Conservation (phyloP, 2,888 invertebrate species). For the Malachius bipustulatus region DNA sequence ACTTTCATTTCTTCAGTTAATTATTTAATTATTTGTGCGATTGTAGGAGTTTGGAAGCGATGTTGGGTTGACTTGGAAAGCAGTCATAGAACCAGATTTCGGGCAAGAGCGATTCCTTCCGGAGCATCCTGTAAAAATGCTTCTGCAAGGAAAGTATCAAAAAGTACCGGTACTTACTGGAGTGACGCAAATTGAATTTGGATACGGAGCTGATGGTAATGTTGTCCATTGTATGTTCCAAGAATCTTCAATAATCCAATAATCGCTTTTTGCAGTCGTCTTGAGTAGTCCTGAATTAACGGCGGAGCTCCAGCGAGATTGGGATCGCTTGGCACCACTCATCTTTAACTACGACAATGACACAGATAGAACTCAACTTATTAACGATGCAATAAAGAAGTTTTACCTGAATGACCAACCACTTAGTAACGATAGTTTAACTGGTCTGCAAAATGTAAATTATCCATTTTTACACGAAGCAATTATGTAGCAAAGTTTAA, state of each 20-base stretch:
- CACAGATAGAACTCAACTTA: slow-evolving; percentile 37
- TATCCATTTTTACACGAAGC: too few relatives aligned
- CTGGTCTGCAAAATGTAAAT: too few relatives aligned
- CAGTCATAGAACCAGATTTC: slow-evolving; percentile 50
- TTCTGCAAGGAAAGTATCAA: slow-evolving; percentile 42
- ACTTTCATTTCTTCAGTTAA: too few relatives aligned
- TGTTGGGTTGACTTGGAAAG: slow-evolving; percentile 42
- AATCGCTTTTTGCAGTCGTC: too few relatives aligned
- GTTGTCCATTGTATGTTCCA: too few relatives aligned
- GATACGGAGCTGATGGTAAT: slow-evolving; percentile 49
- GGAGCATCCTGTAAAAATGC: slow-evolving; percentile 43
- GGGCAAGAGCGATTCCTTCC: slow-evolving; percentile 50
- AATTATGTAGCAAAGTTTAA: too few relatives aligned
- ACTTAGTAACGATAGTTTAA: too few relatives aligned
- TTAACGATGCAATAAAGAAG: slow-evolving; percentile 38
- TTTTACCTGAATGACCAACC: slow-evolving; percentile 36
- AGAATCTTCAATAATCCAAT: too few relatives aligned
- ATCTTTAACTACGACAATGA: slow-evolving; percentile 46
- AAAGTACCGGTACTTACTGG: slow-evolving; percentile 52
- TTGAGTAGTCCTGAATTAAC: too few relatives aligned
- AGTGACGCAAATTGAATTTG: slow-evolving; percentile 52
- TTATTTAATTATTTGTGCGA: too few relatives aligned
- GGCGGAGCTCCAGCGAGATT: too few relatives aligned
- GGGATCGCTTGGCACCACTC: slow-evolving; percentile 48
- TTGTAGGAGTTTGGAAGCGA: slow-evolving; percentile 40